Evolutionary conservation across 2,888 invertebrate genomes (phyloP).

Genomic region (Catocala fraxini): DNA sequence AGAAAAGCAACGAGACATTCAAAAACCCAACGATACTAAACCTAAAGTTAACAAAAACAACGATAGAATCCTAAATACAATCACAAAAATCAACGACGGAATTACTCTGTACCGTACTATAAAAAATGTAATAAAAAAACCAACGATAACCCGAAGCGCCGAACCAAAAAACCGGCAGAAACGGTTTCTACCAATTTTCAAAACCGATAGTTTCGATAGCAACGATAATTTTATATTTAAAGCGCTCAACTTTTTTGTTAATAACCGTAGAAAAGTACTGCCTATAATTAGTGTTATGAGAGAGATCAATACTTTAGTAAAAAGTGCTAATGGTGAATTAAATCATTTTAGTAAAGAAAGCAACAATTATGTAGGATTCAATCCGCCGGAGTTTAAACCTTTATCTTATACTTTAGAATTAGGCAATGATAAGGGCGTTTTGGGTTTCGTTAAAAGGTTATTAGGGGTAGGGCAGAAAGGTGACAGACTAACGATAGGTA

Average conservation of each 20-base stretch:
- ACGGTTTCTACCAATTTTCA: constrained; percentile 66
- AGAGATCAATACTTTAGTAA: constrained; percentile 74
- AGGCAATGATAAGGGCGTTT: constrained; percentile 58
- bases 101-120: neutral
- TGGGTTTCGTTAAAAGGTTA: constrained; percentile 65
- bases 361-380: constrained; percentile 69
- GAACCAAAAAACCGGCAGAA: constrained; percentile 54
- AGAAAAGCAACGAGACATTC: neutral
- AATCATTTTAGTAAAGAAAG: constrained; percentile 67
- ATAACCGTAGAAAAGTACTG: constrained; percentile 60
- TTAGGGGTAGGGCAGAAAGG: constrained; percentile 64
- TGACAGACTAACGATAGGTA: constrained; percentile 64
- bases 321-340: constrained; percentile 68
- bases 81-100: neutral
- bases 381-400: constrained; percentile 52
- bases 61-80: neutral
- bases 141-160: constrained; percentile 8
- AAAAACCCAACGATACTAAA: neutral
- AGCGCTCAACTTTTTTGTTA: constrained; percentile 66
- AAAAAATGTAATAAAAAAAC: constrained; percentile 3
- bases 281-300: constrained; percentile 72
- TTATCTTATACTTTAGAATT: constrained; percentile 66
- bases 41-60: neutral
- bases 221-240: constrained; percentile 63
- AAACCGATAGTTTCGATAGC: constrained; percentile 36